Base-by-base conservation (phyloP, 2,888 invertebrate species). In the Melangyna quadrimaculata region DNA sequence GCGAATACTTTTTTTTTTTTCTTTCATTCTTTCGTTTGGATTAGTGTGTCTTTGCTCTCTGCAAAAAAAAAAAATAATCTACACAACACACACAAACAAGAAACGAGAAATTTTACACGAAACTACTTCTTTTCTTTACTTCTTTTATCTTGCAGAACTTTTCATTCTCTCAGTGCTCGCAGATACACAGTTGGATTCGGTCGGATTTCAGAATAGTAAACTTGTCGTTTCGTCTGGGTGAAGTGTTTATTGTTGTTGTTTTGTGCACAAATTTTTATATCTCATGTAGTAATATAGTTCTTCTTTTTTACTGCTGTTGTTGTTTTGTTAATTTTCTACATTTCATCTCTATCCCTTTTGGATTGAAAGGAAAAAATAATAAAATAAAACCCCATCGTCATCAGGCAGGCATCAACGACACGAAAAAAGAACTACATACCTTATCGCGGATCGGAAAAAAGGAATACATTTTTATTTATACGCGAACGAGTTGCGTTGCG, bases 101-200 rank as follows among this genome's bases (percentile, higher is more conserved):
- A 40, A n/a, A 29, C 14, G 7, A 43, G 17, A 65, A 45, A 29
- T 19, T 32, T 24, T 19, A 67, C 51, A 67, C 19, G 22, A 79
- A 61, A 59, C 59, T 59, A 59, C 59, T 59, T 59, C 59, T 37
- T 35, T 59, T 59, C 61, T 24, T 61, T n/a, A 37, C 45, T 79
- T 40, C 73, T 37, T 61, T 45, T 59, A 75, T 53, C 69, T 48
- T 51, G 48, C 53, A 73, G 74, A 84, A 84, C 79, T 71, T 75
- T 74, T 70, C 37, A 29, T 45, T 75, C 69, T 43, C 14, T 84
- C 80, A 84, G 84, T 84, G 80, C 80, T 84, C 84, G 80, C 80
- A 80, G 84, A 84, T 80, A 84, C 71, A 75, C 71, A 80, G 84
- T 84, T 65, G 84, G 69, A 65, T 84, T 84, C 80, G 84, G 84